These are phyloP conservation scores for Sparidentex hasta DNA, from an alignment of 2,797 vertebrate species.

Conservation along the genomic window DNA sequence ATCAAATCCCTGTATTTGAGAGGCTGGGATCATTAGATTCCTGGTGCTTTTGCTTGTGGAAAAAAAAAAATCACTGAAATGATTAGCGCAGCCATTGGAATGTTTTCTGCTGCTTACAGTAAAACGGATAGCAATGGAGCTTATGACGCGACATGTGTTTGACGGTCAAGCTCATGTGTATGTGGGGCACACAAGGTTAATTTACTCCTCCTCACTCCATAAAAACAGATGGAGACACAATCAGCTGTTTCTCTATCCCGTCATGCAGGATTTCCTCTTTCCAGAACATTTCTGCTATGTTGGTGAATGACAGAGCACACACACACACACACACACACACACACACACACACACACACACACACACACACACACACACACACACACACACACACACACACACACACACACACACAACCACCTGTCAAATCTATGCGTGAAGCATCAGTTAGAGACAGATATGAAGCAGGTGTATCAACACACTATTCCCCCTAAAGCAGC, in stretches of 20 bases:
- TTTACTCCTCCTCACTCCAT: slow-evolving; percentile 60
- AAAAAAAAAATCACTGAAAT: not conserved
- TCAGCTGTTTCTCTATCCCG: slow-evolving; percentile 74
- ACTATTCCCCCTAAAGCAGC: slow-evolving; percentile 11
- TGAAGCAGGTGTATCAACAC: slow-evolving; percentile 74
- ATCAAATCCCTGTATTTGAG: no score
- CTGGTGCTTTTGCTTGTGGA: not conserved
- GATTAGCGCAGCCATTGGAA: not conserved
- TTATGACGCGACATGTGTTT: slow-evolving; percentile 47
- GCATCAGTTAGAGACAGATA: slow-evolving; percentile 54
- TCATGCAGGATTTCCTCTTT: slow-evolving; percentile 80
- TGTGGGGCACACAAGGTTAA: slow-evolving; percentile 48
- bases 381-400: slow-evolving; percentile 8
- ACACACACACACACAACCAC: slow-evolving; percentile 45
- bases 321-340: slow-evolving; percentile 6
- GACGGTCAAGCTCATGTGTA: slow-evolving; percentile 45
- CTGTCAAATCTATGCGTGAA: slow-evolving; percentile 59
- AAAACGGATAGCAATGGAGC: slow-evolving; percentile 18
- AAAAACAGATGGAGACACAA: slow-evolving; percentile 72
- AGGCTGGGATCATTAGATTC: no score
- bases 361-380: slow-evolving; percentile 8
- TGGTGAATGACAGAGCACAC: slow-evolving; percentile 48
- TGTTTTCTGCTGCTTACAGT: not conserved
- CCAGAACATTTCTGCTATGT: slow-evolving; percentile 62
- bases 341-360: slow-evolving; percentile 13